Evolutionary conservation across 2,888 invertebrate genomes (phyloP).

Genomic region (Cantharis rufa): DNA sequence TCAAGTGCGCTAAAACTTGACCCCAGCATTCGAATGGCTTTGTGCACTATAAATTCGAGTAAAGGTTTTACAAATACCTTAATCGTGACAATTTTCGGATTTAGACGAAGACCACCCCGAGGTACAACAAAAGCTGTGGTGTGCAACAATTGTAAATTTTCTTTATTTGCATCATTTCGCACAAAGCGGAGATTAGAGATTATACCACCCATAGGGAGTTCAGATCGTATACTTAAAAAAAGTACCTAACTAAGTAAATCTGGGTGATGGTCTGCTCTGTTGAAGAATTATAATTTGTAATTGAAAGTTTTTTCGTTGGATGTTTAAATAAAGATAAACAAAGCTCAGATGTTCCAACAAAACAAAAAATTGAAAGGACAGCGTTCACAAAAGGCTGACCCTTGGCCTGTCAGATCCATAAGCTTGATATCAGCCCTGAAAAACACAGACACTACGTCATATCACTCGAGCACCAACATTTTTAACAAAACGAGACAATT

Average conservation of each 20-base stretch:
- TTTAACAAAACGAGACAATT: constrained; percentile 3
- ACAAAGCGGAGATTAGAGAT: neutral
- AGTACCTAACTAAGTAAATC: neutral
- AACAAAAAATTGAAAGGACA: constrained; percentile 38
- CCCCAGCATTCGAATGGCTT: neutral
- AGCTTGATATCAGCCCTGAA: constrained; percentile 42
- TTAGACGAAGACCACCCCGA: constrained; percentile 22
- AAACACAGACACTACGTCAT: constrained; percentile 41
- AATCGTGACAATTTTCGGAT: constrained; percentile 25
- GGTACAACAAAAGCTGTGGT: neutral
- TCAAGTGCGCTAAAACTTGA: neutral
- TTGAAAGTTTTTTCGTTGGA: constrained; percentile 2
- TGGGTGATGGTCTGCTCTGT: neutral
- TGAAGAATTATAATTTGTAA: neutral
- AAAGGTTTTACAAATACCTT: constrained; percentile 16
- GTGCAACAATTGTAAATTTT: neutral
- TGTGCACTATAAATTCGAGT: neutral
- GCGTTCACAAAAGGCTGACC: constrained; percentile 44
- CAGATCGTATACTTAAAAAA: neutral
- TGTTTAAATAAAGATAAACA: constrained; percentile 16
- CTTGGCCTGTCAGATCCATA: constrained; percentile 46
- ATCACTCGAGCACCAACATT: constrained; percentile 28
- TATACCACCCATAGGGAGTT: neutral
- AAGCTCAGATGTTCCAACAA: constrained; percentile 29
- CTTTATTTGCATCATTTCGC: neutral